These are phyloP conservation scores for Zophobas atratus DNA, from an alignment of 1,140 invertebrate genomes.

Conservation along the genomic window DNA sequence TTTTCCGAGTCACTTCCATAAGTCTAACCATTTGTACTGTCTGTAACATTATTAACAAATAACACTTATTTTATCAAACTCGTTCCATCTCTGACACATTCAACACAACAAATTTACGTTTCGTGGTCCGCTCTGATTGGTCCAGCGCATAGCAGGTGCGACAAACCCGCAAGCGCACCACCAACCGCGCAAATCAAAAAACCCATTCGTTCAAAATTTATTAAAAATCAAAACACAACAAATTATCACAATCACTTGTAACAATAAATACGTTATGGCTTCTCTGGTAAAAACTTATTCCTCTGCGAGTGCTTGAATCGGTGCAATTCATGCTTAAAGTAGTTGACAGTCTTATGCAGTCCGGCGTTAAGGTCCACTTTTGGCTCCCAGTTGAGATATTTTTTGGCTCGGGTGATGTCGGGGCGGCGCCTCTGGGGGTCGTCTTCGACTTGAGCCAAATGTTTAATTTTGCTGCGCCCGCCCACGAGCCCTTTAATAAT, in stretches of 20 bases:
- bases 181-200: neutral
- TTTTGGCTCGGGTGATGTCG: constrained; percentile 92
- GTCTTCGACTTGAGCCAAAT: constrained; percentile 90
- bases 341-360: constrained; percentile 90
- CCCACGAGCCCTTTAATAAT: constrained; percentile 93
- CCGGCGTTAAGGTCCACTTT: constrained; percentile 89
- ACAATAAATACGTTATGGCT: constrained; percentile 11
- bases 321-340: constrained; percentile 91
- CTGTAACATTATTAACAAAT: constrained; percentile 50
- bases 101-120: constrained; percentile 50
- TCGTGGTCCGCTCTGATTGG: constrained; percentile 60
- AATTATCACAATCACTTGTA: constrained; percentile 16
- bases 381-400: constrained; percentile 93
- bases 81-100: constrained; percentile 42
- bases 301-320: constrained; percentile 70
- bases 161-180: neutral
- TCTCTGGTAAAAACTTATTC: constrained; percentile 30
- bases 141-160: constrained; percentile 52
- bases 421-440: constrained; percentile 96
- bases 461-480: constrained; percentile 87
- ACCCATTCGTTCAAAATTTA: constrained; percentile 18
- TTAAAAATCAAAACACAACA: constrained; percentile 21
- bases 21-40: constrained; percentile 51
- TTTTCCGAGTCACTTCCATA: constrained; percentile 48
- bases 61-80: constrained; percentile 25